phyloP scores from a whole-genome alignment of 2,113 vertebrate species.

The Hippolais icterina region DNA sequence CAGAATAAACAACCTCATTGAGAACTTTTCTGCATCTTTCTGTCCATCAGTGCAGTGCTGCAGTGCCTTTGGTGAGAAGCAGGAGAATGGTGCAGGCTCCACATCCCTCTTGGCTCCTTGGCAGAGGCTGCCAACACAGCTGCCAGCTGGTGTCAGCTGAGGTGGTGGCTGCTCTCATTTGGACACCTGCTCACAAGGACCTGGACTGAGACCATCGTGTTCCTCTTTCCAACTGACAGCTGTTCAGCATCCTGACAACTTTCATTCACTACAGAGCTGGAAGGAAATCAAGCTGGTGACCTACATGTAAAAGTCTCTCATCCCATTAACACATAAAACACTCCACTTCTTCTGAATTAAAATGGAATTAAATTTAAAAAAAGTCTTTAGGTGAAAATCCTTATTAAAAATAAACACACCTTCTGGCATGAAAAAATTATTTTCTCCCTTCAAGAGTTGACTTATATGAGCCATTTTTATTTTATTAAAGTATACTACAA shows the following conservation, averaged over 20 bases:
- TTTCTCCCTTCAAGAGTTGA: conserved; percentile 22
- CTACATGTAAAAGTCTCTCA: not conserved
- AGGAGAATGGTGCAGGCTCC: not conserved
- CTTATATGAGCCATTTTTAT: conserved; percentile 26
- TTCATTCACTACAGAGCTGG: not conserved
- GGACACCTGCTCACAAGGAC: conserved; percentile 21
- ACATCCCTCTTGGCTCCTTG: not conserved
- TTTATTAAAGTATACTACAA: conserved; percentile 24
- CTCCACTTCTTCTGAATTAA: not conserved
- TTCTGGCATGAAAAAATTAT: conserved; percentile 30
- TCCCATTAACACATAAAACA: not conserved
- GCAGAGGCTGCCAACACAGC: not conserved
- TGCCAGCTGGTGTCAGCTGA: not conserved
- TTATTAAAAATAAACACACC: conserved; percentile 59
- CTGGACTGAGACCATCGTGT: not conserved
- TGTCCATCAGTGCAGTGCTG: not conserved
- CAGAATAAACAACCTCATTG: not conserved
- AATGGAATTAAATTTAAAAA: not conserved
- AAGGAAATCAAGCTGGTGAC: conserved; percentile 18
- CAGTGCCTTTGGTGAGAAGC: not conserved
- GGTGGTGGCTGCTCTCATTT: not conserved
- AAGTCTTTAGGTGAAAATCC: conserved; percentile 1
- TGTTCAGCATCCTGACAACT: conserved; percentile 1
- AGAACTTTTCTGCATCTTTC: not conserved
- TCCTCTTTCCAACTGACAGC: not conserved